Base-by-base conservation (phyloP, 2,888 invertebrate species). In the Metacarcinus magister region DNA sequence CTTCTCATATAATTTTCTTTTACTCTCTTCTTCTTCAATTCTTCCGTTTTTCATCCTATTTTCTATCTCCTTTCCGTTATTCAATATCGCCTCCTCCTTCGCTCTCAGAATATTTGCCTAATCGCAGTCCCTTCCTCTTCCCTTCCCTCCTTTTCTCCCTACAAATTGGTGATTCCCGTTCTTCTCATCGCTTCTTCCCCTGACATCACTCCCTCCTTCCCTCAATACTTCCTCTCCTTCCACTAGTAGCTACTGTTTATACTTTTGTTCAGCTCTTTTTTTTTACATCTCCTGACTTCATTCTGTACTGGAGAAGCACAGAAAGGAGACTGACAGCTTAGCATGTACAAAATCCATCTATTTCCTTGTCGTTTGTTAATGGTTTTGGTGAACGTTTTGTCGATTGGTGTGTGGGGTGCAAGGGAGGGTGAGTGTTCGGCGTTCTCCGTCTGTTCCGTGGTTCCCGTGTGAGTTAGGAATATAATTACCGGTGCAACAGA, bases 401-500 rank as follows among this genome's bases (percentile, higher is more conserved):
- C 10, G 82, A 82, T 28, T 82, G 28, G 32, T 82, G 82, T 82
- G 82, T 32, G 82, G 28, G 82, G 82, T 13, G 5, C 3, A 32
- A 32, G 32, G 5, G 82, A 23, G n/a, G 2, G n/a, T n/a, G 54
- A n/a, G 28, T 67, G n/a, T 82, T 82, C 23, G 44, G 43, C 82
- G 75, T 44, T 23, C 44, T n/a, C 94, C 28, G 92, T 92, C 92
- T 28, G 46, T 19, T 92, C 93, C 28, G 93, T 54, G 39, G 92
- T 46, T 92, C 60, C 92, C 67, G 75, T 91, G 54, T 95, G 75
- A 95, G 92, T 92, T 82, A 92, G 43, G 60, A 28, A 67, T 92
- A 87, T 94, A 95, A 95, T 95, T 95, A 95, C 95, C 32, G 67
- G 93, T 93, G 95, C 93, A 95, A 94, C 90, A 93, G 60, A 32